Percentiles rank a stretch among this genome's conserved stretches.
phyloP scores from a whole-genome alignment of 2,888 invertebrate genomes.

The Petrolisthes manimaculis region DNA sequence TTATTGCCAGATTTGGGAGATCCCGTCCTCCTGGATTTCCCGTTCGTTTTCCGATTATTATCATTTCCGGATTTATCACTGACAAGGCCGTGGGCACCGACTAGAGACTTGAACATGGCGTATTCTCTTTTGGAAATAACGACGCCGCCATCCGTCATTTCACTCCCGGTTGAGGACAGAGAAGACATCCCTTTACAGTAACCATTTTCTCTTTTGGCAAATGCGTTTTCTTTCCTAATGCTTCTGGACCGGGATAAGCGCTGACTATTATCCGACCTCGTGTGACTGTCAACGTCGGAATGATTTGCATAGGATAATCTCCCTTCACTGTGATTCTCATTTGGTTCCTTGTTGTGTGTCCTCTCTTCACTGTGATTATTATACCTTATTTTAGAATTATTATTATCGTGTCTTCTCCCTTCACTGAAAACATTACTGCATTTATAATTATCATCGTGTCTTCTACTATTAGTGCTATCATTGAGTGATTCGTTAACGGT shows the following conservation, averaged over 20 bases:
- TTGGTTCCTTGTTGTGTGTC: not conserved
- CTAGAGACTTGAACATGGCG: constrained; percentile 55
- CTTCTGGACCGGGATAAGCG: constrained; percentile 36
- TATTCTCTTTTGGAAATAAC: constrained; percentile 60
- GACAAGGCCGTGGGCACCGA: constrained; percentile 16
- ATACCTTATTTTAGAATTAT: not conserved
- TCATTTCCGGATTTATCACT: constrained; percentile 21
- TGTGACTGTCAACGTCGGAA: not conserved
- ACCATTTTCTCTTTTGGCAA: constrained; percentile 25
- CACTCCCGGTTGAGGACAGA: not conserved
- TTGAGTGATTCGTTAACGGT: not conserved
- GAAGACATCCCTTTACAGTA: constrained; percentile 9
- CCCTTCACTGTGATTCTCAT: constrained; percentile 17
- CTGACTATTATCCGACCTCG: constrained; percentile 18
- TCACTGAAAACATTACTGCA: not conserved
- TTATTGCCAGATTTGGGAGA: constrained; percentile 36
- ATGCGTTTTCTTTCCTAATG: constrained; percentile 4
- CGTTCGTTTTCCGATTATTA: not conserved
- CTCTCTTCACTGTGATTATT: not conserved
- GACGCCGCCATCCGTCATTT: constrained; percentile 34
- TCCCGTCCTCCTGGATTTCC: constrained; percentile 15
- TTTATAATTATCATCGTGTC: too few species aligned
- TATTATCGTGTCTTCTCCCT: constrained; percentile 4
- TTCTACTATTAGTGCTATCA: not conserved
- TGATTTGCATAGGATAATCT: not conserved